These are phyloP conservation scores for Philhelius pedissequus DNA, from an alignment of 2,888 invertebrate species.

Conservation along the genomic window DNA sequence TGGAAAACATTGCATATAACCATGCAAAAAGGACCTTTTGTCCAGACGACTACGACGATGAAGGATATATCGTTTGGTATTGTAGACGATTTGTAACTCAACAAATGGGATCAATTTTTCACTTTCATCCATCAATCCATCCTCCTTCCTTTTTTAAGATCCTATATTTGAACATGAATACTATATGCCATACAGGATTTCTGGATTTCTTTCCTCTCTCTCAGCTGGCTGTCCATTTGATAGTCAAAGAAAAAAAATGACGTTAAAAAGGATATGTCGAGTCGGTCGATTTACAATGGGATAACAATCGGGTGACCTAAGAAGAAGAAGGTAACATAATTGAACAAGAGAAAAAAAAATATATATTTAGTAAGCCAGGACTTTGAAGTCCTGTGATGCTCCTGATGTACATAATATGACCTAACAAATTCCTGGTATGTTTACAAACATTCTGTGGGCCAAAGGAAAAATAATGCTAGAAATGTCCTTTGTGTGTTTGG, in stretches of 20 bases:
- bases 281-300: slow-evolving; percentile 52
- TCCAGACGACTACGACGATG: neutral
- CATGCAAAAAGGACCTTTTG: slow-evolving; percentile 39
- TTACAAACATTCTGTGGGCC: slow-evolving; percentile 63
- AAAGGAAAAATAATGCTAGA: slow-evolving; percentile 44
- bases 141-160: neutral
- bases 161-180: neutral
- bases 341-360: neutral
- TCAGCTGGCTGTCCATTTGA: slow-evolving; percentile 48
- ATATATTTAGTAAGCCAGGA: slow-evolving; percentile 17
- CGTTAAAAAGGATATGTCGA: slow-evolving; percentile 44
- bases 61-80: slow-evolving; percentile 37
- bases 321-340: slow-evolving; percentile 6
- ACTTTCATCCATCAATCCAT: slow-evolving; percentile 65
- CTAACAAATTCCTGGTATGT: slow-evolving; percentile 30
- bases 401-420: slow-evolving; percentile 31
- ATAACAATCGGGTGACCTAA: slow-evolving; percentile 41
- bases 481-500: slow-evolving; percentile 49
- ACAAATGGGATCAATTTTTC: slow-evolving; percentile 68
- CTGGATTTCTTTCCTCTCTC: neutral
- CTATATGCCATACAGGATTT: neutral
- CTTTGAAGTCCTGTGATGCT: slow-evolving; percentile 18
- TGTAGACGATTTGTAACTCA: slow-evolving; percentile 55
- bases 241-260: slow-evolving; percentile 5
- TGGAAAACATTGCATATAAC: slow-evolving; percentile 61